A percentile compares a stretch with the other conserved stretches of the same genome.
Evolutionary conservation across 2,113 vertebrate genomes (phyloP).

Genomic region (Physeter macrocephalus): DNA sequence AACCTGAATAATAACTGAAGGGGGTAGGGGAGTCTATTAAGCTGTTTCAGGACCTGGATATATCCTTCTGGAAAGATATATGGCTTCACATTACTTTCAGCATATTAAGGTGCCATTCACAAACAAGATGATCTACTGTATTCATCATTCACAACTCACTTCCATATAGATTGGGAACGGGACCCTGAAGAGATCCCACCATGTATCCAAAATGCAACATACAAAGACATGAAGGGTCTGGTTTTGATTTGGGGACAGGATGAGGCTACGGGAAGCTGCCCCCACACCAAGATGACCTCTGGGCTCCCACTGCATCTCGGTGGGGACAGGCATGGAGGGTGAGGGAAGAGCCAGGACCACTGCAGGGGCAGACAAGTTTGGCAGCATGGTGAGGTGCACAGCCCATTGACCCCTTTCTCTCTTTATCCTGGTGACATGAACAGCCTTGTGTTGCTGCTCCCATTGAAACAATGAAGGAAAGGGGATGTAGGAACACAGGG

Average conservation of each 20-base stretch:
- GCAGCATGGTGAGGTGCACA: background rate
- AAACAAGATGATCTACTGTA: slow-evolving; percentile 73
- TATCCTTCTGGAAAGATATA: slow-evolving; percentile 74
- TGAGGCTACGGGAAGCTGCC: background rate
- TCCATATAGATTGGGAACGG: slow-evolving; percentile 75
- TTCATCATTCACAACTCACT: slow-evolving; percentile 76
- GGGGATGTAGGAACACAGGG: background rate
- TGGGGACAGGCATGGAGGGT: background rate
- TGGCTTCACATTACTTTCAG: slow-evolving; percentile 73
- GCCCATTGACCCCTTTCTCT: background rate
- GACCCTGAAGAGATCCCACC: background rate
- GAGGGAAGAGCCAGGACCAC: background rate
- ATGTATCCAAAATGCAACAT: slow-evolving; percentile 54
- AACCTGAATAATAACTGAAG: slow-evolving; percentile 62
- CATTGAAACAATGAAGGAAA: background rate
- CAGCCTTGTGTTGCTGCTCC: background rate
- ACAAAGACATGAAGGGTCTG: slow-evolving; percentile 68
- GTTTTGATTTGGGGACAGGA: slow-evolving; percentile 63
- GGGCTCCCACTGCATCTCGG: background rate
- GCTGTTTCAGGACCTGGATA: slow-evolving; percentile 67
- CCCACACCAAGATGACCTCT: background rate
- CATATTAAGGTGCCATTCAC: slow-evolving; percentile 78
- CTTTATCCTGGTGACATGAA: background rate
- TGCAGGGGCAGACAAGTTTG: rapidly evolving
- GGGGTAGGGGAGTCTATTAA: slow-evolving; percentile 49